Conservation (phyloP, 2,888 invertebrate genomes). For the Tipula unca region DNA sequence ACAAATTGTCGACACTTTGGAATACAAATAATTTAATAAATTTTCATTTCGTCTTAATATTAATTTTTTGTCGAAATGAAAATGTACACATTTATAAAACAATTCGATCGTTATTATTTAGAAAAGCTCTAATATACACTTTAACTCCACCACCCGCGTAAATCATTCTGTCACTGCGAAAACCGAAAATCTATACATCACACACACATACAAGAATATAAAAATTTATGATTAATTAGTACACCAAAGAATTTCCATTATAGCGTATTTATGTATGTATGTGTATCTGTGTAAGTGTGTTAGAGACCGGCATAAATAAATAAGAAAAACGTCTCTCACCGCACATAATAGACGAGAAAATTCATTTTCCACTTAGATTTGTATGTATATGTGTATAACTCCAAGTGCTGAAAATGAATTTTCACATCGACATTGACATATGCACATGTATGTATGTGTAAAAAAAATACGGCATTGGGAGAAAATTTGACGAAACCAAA, state of each 20-base stretch:
- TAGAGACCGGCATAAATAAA: not conserved
- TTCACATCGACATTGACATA: not conserved
- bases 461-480: not conserved
- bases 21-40: not conserved
- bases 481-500: not conserved
- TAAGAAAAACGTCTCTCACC: not conserved
- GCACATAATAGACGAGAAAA: not conserved
- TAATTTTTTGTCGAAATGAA: not conserved
- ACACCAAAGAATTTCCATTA: not conserved
- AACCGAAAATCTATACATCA: not conserved
- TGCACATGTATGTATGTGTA: not conserved
- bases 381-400: not conserved
- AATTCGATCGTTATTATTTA: not conserved
- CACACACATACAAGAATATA: not conserved
- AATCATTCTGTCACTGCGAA: not conserved
- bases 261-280: not conserved
- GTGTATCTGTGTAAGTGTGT: not conserved
- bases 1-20: not conserved
- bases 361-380: not conserved
- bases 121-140: not conserved
- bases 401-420: not conserved
- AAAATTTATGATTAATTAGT: not conserved
- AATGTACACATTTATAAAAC: not conserved
- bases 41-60: not conserved
- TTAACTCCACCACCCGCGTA: not conserved